Evolutionary conservation across 2,113 vertebrate genomes (phyloP).

Genomic region (Notarius lentiginosus): DNA sequence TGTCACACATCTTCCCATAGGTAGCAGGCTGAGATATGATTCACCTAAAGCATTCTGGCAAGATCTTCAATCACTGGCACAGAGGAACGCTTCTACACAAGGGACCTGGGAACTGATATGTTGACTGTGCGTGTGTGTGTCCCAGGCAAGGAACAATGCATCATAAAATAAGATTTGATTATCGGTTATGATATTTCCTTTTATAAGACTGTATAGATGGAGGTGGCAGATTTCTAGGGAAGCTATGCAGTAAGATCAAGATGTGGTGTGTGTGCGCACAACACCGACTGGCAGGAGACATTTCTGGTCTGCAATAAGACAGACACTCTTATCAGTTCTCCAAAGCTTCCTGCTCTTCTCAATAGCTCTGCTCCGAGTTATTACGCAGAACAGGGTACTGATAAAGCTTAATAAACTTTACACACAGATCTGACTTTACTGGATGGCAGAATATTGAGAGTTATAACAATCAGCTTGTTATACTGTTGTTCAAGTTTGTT

Average conservation of each 20-base stretch:
- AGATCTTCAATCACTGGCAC: conserved; percentile 1
- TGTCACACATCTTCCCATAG: neutral
- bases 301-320: conserved; percentile 33
- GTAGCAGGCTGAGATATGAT: conserved; percentile 14
- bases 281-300: conserved; percentile 33
- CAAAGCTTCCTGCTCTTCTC: conserved; percentile 14
- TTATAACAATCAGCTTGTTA: neutral
- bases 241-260: conserved; percentile 47
- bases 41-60: conserved; percentile 14
- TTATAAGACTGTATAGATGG: conserved; percentile 59
- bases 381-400: conserved; percentile 1
- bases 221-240: conserved; percentile 59
- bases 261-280: conserved; percentile 49
- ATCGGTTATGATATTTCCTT: conserved; percentile 69
- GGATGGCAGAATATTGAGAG: neutral
- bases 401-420: neutral
- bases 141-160: conserved; percentile 57
- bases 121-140: conserved; percentile 13
- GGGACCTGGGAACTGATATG: neutral
- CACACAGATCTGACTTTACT: neutral
- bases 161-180: conserved; percentile 69
- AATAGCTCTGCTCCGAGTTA: neutral
- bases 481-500: neutral
- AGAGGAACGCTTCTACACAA: neutral
- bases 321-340: conserved; percentile 39